Conservation (phyloP, 2,797 vertebrate genomes). For the Amniataba percoides region DNA sequence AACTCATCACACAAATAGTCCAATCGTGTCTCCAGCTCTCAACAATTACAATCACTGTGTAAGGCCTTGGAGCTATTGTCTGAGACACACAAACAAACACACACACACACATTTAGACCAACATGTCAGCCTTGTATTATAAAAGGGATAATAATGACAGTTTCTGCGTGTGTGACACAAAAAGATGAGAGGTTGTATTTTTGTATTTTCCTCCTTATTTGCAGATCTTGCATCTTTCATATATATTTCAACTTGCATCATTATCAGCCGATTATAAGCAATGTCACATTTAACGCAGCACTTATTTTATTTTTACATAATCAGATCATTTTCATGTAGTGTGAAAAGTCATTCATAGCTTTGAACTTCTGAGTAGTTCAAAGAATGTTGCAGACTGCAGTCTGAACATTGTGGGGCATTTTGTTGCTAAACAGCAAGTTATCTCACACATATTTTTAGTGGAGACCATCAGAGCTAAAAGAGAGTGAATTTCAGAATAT, state of each 20-base stretch:
- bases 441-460: not conserved
- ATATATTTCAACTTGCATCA: not conserved
- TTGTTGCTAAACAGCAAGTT: not conserved
- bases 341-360: not conserved
- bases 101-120: not conserved
- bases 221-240: not conserved
- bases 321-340: not conserved
- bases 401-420: not conserved
- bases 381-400: not conserved
- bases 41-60: conserved; percentile 27
- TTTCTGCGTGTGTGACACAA: not conserved
- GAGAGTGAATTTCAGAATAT: too few relatives aligned
- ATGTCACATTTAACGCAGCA: not conserved
- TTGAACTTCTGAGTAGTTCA: too few relatives aligned
- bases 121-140: not conserved
- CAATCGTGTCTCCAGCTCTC: conserved; percentile 32
- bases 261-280: not conserved
- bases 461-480: not conserved
- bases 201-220: not conserved
- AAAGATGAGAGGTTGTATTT: not conserved
- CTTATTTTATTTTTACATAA: not conserved
- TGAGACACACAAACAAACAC: not conserved
- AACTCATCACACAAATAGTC: conserved; percentile 51
- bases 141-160: conserved; percentile 5
- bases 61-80: conserved; percentile 36